Percentiles rank a stretch among this genome's conserved stretches.
These are phyloP conservation scores for Herpailurus yagouaroundi DNA, from an alignment of 2,113 vertebrate genomes.

Conservation along the genomic window DNA sequence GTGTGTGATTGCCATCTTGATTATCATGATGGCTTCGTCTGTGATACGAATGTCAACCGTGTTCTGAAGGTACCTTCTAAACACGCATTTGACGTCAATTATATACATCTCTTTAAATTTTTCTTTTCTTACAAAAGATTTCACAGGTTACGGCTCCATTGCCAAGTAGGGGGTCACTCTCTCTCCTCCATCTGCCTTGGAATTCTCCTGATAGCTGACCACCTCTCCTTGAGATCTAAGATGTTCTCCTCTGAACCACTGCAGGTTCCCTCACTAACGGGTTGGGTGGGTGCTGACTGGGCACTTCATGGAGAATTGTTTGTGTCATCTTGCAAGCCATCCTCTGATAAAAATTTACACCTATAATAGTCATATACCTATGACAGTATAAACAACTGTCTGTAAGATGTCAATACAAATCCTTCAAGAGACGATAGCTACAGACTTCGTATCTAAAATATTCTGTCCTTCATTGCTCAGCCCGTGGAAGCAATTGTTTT, in stretches of 20 bases:
- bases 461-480: neutral
- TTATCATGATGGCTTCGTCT: neutral
- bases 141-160: neutral
- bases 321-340: neutral
- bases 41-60: neutral
- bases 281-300: neutral
- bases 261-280: neutral
- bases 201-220: neutral
- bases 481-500: neutral
- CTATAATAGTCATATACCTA: neutral
- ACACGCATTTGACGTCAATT: neutral
- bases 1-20: neutral
- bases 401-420: neutral
- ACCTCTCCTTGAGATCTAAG: neutral
- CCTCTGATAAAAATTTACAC: neutral
- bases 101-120: neutral
- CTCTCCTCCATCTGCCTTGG: neutral
- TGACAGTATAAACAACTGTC: neutral
- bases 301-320: neutral
- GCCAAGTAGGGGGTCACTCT: neutral
- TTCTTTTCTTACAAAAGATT: neutral
- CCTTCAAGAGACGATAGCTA: neutral
- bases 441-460: neutral
- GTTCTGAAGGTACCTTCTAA: neutral
- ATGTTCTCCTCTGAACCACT: neutral